phyloP scores from a whole-genome alignment of 2,888 invertebrate species.

The Hydraecia micacea region DNA sequence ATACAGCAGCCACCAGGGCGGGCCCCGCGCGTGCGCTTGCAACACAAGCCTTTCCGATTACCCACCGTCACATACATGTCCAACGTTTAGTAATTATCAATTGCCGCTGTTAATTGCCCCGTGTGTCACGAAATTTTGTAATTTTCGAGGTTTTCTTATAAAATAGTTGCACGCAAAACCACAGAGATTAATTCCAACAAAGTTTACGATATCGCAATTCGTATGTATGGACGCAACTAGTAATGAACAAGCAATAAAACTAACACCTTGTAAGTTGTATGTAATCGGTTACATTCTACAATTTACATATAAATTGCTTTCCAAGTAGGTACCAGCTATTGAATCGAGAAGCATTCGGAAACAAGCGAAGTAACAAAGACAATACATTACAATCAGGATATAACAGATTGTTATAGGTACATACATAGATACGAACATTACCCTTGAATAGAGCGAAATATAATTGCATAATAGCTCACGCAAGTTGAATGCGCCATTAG shows the following conservation, averaged over 20 bases:
- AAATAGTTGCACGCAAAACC: slow-evolving; percentile 25
- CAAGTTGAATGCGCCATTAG: slow-evolving; percentile 71
- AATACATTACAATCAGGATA: slow-evolving; percentile 60
- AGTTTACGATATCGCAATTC: slow-evolving; percentile 24
- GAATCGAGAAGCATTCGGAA: slow-evolving; percentile 50
- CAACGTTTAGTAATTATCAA: slow-evolving; percentile 49
- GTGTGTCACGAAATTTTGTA: slow-evolving; percentile 36
- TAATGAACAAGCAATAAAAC: slow-evolving; percentile 53
- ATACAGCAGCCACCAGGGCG: slow-evolving; percentile 11
- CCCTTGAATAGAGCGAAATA: slow-evolving; percentile 66
- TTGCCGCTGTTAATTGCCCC: slow-evolving; percentile 39
- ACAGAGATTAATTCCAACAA: slow-evolving; percentile 14
- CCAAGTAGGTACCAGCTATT: slow-evolving; percentile 36
- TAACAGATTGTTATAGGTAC: slow-evolving; percentile 26
- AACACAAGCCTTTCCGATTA: slow-evolving; percentile 42
- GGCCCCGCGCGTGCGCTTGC: slow-evolving; percentile 45
- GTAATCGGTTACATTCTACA: slow-evolving; percentile 39
- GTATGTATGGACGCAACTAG: slow-evolving; percentile 28
- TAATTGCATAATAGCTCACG: slow-evolving; percentile 67
- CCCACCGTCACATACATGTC: slow-evolving; percentile 17
- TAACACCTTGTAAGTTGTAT: slow-evolving; percentile 44
- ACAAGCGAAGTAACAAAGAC: slow-evolving; percentile 46
- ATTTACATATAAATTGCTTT: slow-evolving; percentile 53
- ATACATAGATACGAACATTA: slow-evolving; percentile 44
- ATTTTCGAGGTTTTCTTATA: slow-evolving; percentile 23